Base-by-base conservation (phyloP, 2,888 invertebrate species). In the Vannuccia rotundouncinata region DNA sequence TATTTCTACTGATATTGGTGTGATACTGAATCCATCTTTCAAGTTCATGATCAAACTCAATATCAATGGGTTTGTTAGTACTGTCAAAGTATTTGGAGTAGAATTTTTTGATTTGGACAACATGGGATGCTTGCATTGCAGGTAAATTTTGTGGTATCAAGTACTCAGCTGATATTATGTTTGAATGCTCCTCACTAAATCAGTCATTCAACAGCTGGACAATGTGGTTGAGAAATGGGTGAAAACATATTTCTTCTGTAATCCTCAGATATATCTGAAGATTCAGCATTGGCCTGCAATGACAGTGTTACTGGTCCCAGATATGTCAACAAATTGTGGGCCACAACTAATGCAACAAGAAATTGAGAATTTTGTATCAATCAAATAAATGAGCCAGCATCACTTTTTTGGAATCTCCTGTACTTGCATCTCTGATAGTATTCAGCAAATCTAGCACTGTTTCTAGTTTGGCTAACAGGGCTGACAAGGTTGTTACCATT, bases 121-220 rank as follows among this genome's bases (percentile, higher is more conserved):
- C 13, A n/a, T 5, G 2, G 66, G 25, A 5, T 66, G 66, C 25
- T 66, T 66, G 66, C 22, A 66, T 66, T 66, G 66, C 10, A n/a
- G 66, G 66, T 66, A 66, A 66, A 66, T 66, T 66, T 5, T 22
- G 66, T 66, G 66, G 66, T 66, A 66, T 66, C 66, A 66, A 66
- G 17, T 66, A 22, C 25, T 66, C 22, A 13, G 66, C 22, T 22
- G 66, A 66, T 66, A 66, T 66, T 2, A 22, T 66, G 10, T 66
- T 2, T 5, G 25, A 22, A 22, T 66, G 66, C 66, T 66, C 66
- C 66, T 66, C 25, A 27, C 66, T 66, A 66, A 66, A 66, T 66
- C 25, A 22, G 66, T 66, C 66, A 66, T 22, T 66, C 25, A 66
- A 27, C 25, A 22, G 2, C 66, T 66, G 5, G 10, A 22, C 5